These are phyloP conservation scores for Leptogaster cylindrica DNA, from an alignment of 2,888 invertebrate species.

Conservation along the genomic window DNA sequence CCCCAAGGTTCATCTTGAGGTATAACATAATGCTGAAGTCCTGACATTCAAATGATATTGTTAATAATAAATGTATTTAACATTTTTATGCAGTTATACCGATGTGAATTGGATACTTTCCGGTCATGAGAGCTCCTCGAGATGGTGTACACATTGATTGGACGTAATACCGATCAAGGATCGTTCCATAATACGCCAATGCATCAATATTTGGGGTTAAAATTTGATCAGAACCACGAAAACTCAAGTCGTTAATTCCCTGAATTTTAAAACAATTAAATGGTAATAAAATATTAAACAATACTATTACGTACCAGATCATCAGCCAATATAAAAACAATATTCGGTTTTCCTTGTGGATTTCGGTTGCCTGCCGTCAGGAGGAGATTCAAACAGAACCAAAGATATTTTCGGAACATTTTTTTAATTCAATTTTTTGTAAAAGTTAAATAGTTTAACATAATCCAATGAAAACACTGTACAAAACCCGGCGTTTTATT, in stretches of 20 bases:
- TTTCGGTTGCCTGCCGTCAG: background rate
- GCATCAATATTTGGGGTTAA: slow-evolving; percentile 90
- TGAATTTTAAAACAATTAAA: too few relatives aligned
- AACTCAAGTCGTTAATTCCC: slow-evolving; percentile 94
- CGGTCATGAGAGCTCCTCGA: slow-evolving; percentile 80
- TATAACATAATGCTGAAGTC: slow-evolving; percentile 76
- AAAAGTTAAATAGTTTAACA: too few relatives aligned
- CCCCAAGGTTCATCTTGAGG: slow-evolving; percentile 73
- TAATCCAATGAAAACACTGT: too few relatives aligned
- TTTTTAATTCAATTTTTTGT: too few relatives aligned
- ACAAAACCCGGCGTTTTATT: too few relatives aligned
- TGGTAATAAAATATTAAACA: too few relatives aligned
- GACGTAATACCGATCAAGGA: slow-evolving; percentile 80
- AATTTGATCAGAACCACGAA: slow-evolving; percentile 86
- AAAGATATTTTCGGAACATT: too few relatives aligned
- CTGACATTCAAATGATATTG: slow-evolving; percentile 57
- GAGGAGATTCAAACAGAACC: background rate
- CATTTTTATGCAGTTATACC: slow-evolving; percentile 59
- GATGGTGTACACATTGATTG: slow-evolving; percentile 87
- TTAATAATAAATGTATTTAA: background rate
- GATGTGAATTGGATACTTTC: slow-evolving; percentile 84
- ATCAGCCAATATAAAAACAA: slow-evolving; percentile 81
- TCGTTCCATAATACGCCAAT: slow-evolving; percentile 81
- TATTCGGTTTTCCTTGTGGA: slow-evolving; percentile 64
- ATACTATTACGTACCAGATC: slow-evolving; percentile 71